phyloP scores from a whole-genome alignment of 2,113 vertebrate genomes.

The Athene noctua region DNA sequence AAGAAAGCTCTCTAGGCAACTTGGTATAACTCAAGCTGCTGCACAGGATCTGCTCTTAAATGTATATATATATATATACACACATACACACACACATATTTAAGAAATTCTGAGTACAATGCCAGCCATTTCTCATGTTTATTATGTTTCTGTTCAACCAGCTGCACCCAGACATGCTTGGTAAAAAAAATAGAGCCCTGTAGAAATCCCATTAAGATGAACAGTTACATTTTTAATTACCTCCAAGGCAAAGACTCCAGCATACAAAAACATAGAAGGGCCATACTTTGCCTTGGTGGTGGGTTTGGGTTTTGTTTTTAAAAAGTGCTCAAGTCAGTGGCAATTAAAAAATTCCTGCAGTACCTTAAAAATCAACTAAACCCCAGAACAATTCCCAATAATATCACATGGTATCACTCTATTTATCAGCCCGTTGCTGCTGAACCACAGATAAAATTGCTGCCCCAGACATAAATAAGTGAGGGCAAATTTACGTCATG shows the following conservation, averaged over 20 bases:
- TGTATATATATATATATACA: neutral
- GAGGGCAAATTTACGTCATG: neutral
- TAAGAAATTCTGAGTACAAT: neutral
- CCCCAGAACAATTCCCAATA: constrained; percentile 36
- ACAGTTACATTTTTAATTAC: constrained; percentile 49
- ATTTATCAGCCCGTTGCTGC: constrained; percentile 17
- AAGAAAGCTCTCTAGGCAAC: neutral
- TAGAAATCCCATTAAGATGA: constrained; percentile 14
- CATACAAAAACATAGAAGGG: neutral
- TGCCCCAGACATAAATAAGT: constrained; percentile 24
- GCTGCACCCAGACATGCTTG: neutral
- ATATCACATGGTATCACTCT: neutral
- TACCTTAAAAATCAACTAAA: constrained; percentile 31
- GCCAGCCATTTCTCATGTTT: neutral
- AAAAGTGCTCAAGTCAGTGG: constrained; percentile 17
- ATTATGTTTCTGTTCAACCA: neutral
- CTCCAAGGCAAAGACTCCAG: constrained; percentile 45
- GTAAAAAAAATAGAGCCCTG: constrained; percentile 19
- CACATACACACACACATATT: neutral
- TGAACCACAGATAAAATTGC: neutral
- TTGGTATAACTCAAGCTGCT: neutral
- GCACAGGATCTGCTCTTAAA: neutral
- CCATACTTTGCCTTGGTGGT: neutral
- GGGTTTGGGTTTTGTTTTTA: neutral
- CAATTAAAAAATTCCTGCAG: constrained; percentile 61